These are phyloP conservation scores for Stenchaetothrips biformis DNA, from an alignment of 2,888 invertebrate genomes.

Conservation along the genomic window DNA sequence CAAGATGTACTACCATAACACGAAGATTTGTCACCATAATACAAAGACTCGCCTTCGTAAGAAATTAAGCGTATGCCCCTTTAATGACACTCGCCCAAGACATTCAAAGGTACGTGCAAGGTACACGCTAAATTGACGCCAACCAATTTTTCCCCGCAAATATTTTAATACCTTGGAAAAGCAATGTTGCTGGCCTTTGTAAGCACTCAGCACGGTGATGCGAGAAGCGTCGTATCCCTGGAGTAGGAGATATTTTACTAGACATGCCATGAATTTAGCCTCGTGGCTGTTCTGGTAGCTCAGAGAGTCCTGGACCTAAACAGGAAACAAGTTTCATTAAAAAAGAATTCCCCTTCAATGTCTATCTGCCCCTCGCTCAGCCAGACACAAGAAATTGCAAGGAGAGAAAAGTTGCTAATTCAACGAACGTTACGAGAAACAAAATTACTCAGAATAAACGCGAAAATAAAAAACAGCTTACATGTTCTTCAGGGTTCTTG, in stretches of 20 bases:
- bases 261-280: conserved; percentile 56
- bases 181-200: conserved; percentile 62
- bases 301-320: conserved; percentile 49
- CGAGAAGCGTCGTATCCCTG: conserved; percentile 57
- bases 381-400: too few species aligned
- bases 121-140: too few species aligned
- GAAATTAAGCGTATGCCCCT: too few species aligned
- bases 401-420: too few species aligned
- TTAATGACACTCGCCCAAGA: too few species aligned
- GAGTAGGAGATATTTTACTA: conserved; percentile 58
- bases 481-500: conserved; percentile 53
- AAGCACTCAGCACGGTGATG: conserved; percentile 69
- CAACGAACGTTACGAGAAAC: background rate
- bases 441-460: too few species aligned
- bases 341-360: background rate
- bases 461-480: conserved; percentile 39
- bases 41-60: too few species aligned
- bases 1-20: too few species aligned
- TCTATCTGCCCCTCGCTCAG: background rate
- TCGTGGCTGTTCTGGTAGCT: conserved; percentile 62
- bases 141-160: too few species aligned
- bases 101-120: too few species aligned
- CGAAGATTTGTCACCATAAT: too few species aligned
- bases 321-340: too few species aligned
- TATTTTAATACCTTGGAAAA: conserved; percentile 48